A percentile compares a stretch with the other conserved stretches of the same genome.
Conservation (phyloP, 2,888 invertebrate genomes). For the Tinea pellionella region DNA sequence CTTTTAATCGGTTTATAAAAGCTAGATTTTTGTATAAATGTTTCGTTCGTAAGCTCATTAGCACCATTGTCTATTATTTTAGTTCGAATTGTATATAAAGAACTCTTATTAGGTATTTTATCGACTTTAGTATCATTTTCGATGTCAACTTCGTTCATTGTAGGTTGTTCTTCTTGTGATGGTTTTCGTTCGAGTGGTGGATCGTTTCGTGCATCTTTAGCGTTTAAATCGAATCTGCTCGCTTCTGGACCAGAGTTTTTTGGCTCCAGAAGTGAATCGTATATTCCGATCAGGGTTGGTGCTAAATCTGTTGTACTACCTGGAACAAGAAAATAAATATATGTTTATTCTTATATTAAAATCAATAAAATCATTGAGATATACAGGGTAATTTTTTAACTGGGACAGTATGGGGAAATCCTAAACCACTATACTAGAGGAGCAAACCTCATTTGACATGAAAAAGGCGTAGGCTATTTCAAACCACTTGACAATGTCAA, state of each 20-base stretch:
- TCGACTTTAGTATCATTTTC: slow-evolving; percentile 25
- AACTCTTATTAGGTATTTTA: not conserved
- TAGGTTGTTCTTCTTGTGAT: slow-evolving; percentile 14
- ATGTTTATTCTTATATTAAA: too few species aligned
- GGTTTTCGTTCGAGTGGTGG: slow-evolving; percentile 33
- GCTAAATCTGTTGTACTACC: slow-evolving; percentile 89
- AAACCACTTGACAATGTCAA: too few species aligned
- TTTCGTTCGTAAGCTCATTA: slow-evolving; percentile 37
- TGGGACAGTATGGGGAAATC: too few species aligned
- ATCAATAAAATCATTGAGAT: too few species aligned
- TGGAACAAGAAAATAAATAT: slow-evolving; percentile 70
- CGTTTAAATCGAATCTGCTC: slow-evolving; percentile 37
- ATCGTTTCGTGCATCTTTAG: slow-evolving; percentile 63
- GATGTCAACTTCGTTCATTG: slow-evolving; percentile 30
- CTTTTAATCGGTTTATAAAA: slow-evolving; percentile 26
- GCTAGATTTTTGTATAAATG: not conserved
- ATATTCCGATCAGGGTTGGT: slow-evolving; percentile 87
- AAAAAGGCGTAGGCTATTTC: too few species aligned
- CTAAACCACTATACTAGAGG: too few species aligned
- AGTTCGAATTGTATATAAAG: not conserved
- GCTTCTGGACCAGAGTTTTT: slow-evolving; percentile 45
- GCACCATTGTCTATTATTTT: slow-evolving; percentile 22
- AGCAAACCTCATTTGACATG: too few species aligned
- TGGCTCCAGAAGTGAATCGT: slow-evolving; percentile 79
- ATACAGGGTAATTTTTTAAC: too few species aligned